Base-by-base conservation (phyloP, 1,140 invertebrate species). In the Brachionus sp. region DNA sequence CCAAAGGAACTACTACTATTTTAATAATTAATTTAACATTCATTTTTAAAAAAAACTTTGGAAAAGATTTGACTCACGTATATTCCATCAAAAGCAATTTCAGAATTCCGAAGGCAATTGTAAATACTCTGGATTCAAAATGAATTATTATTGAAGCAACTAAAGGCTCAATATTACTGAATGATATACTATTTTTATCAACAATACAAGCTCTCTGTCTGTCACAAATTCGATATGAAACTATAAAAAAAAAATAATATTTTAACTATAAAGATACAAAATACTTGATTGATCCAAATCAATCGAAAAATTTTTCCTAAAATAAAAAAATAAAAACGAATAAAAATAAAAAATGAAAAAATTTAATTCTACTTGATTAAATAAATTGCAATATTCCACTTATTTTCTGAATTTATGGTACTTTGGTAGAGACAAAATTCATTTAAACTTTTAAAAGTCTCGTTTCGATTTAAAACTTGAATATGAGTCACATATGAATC, bases 311-410 rank as follows among this genome's bases (percentile, higher is more conserved):
- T 23, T 19, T 57, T 57, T 57, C 19, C 50, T 57, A 2, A n/a
- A 16, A 23, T 53, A 53, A 16, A 53, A 53, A 53, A 16, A 53
- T 57, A 7, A 16, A 57, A 5, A 16, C 0, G 5, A 19, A 10
- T 23, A 57, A 0, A 3, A 19, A 13, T 35, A 46, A 12, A 46
- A n/a, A 46, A 7, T 35, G 3, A 23, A 5, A 5, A 12, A 66
- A 35, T 35, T 66, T 66, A 0, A 37, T 66, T 10, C n/a, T 77
- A 77, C 73, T 77, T 42, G 12, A 77, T 42, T 57, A 44, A 37
- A 62, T 57, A 62, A 53, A 78, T 3, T 29, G 46, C 77, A 44
- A 80, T 16, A 42, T 80, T 80, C 77, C 77, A 80, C 35, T 62
- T 39, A 7, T 62, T 46, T 19, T 53, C 53, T 7, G 6, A 16